Conservation (phyloP, 2,888 invertebrate genomes). For the Acanthacorydalis orientalis region DNA sequence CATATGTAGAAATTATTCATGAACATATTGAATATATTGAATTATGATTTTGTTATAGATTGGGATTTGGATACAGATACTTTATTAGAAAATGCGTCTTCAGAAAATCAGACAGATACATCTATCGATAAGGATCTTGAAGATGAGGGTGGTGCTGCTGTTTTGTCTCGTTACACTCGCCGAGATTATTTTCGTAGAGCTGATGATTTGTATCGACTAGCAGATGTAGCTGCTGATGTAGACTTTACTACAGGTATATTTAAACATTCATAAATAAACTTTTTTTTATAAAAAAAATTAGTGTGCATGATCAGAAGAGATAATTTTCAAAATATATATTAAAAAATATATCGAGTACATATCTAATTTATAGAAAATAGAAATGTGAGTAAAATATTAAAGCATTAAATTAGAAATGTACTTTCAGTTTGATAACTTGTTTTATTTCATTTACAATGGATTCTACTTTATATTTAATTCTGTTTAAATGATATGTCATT, state of each 20-base stretch:
- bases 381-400: no score
- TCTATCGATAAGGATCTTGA: slow-evolving; percentile 13
- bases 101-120: slow-evolving; percentile 12
- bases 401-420: no score
- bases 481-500: no score
- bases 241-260: slow-evolving; percentile 14
- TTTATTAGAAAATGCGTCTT: slow-evolving; percentile 10
- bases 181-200: slow-evolving; percentile 7
- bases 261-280: not conserved
- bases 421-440: no score
- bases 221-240: slow-evolving; percentile 13
- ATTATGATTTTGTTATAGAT: slow-evolving; percentile 17
- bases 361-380: no score
- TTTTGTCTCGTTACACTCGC: slow-evolving; percentile 1
- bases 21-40: not conserved
- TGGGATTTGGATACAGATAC: slow-evolving; percentile 26
- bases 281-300: no score
- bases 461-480: no score
- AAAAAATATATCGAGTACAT: no score
- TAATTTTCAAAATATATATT: no score
- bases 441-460: no score
- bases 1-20: not conserved
- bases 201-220: slow-evolving; percentile 15
- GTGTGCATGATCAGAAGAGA: no score
- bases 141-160: slow-evolving; percentile 5